phyloP scores from a whole-genome alignment of 2,113 vertebrate genomes.

The Ciconia boyciana region DNA sequence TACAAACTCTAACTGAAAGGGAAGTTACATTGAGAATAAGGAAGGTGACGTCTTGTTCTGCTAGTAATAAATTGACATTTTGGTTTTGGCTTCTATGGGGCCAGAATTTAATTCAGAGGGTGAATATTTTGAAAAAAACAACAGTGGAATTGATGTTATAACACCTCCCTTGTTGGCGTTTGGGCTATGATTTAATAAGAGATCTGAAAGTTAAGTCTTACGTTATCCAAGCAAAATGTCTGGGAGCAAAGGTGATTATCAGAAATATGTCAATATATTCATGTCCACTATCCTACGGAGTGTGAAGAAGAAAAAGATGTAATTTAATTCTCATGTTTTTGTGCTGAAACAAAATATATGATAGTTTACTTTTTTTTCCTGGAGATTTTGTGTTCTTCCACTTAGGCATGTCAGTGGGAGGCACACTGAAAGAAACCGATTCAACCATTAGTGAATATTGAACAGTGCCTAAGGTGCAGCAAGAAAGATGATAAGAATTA shows the following conservation, averaged over 20 bases:
- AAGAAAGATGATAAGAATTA: not conserved
- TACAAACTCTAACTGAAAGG: not conserved
- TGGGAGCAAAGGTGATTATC: slow-evolving; percentile 25
- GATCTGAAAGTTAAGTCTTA: slow-evolving; percentile 7
- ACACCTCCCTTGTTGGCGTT: not conserved
- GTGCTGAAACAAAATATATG: not conserved
- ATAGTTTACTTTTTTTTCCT: not conserved
- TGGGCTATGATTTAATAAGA: not conserved
- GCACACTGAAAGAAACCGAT: not conserved
- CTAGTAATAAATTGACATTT: not conserved
- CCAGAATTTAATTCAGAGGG: not conserved
- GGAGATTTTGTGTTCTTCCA: slow-evolving; percentile 25
- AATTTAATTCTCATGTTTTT: slow-evolving; percentile 10
- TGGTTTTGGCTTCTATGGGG: not conserved
- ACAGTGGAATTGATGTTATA: not conserved
- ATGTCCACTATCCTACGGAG: not conserved
- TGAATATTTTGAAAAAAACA: not conserved
- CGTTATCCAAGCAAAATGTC: slow-evolving; percentile 24
- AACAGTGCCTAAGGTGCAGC: slow-evolving; percentile 13
- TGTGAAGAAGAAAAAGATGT: slow-evolving; percentile 30
- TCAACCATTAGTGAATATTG: slow-evolving; percentile 9
- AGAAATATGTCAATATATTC: slow-evolving; percentile 24
- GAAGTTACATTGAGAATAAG: not conserved
- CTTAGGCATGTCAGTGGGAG: not conserved
- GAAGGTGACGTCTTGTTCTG: not conserved